Evolutionary conservation across 2,888 invertebrate species (phyloP).

Genomic region (Prosapia bicincta): DNA sequence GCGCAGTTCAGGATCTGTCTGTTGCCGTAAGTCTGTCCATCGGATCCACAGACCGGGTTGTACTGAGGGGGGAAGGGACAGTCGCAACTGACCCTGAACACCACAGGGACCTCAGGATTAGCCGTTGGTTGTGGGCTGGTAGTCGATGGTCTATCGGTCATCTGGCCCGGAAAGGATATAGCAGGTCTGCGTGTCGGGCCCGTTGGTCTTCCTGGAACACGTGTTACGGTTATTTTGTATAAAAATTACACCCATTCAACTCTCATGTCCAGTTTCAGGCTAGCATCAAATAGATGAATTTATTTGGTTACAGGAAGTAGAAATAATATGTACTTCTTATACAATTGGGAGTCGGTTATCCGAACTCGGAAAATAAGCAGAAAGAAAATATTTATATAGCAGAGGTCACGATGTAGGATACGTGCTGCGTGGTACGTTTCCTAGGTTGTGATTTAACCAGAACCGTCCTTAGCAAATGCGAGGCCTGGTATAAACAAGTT

Average conservation of each 20-base stretch:
- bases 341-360: no score
- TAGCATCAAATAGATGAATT: no score
- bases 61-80: slow-evolving; percentile 11
- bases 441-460: no score
- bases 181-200: background rate
- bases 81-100: background rate
- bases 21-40: slow-evolving; percentile 11
- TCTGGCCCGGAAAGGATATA: background rate
- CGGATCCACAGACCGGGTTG: slow-evolving; percentile 10
- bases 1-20: slow-evolving; percentile 10
- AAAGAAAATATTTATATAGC: no score
- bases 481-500: no score
- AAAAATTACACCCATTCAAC: background rate
- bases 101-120: slow-evolving; percentile 5
- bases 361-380: no score
- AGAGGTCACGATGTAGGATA: no score
- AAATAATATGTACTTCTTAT: no score
- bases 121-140: background rate
- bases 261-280: background rate
- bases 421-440: no score
- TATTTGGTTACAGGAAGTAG: no score
- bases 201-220: background rate
- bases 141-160: background rate
- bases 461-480: no score
- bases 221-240: background rate